These are phyloP conservation scores for Sabellastarte sp. DNA, from an alignment of 2,888 invertebrate genomes.

Conservation along the genomic window DNA sequence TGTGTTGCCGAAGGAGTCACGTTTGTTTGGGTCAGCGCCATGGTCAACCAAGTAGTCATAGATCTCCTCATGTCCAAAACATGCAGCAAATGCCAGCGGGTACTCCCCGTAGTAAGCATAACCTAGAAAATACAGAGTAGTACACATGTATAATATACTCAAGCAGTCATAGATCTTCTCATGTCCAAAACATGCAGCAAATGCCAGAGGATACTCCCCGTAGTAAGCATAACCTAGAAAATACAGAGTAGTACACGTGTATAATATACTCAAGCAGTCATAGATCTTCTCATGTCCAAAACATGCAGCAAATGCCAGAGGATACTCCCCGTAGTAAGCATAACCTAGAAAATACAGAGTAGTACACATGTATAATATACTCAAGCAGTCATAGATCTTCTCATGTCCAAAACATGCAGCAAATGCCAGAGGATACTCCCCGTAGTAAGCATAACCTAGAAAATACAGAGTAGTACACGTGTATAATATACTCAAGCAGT, in stretches of 20 bases:
- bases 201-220: conserved; percentile 94
- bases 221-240: conserved; percentile 83
- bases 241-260: too few relatives aligned
- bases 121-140: conserved; percentile 68
- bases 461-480: too few relatives aligned
- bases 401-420: conserved; percentile 96
- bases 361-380: too few relatives aligned
- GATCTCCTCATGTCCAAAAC: conserved; percentile 93
- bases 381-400: conserved; percentile 90
- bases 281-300: conserved; percentile 96
- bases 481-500: too few relatives aligned
- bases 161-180: conserved; percentile 95
- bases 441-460: conserved; percentile 87
- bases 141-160: too few relatives aligned
- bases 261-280: conserved; percentile 84
- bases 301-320: conserved; percentile 95
- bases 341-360: conserved; percentile 72
- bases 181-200: conserved; percentile 96
- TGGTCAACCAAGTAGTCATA: conserved; percentile 91
- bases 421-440: conserved; percentile 96
- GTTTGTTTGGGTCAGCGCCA: conserved; percentile 92
- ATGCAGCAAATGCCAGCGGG: conserved; percentile 95
- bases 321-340: conserved; percentile 96
- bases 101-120: conserved; percentile 96
- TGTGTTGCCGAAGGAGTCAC: conserved; percentile 96